Evolutionary conservation across 2,113 vertebrate genomes (phyloP), one percentile per base, ranked within the genome.

Genomic region (Daphoenositta chrysoptera): DNA sequence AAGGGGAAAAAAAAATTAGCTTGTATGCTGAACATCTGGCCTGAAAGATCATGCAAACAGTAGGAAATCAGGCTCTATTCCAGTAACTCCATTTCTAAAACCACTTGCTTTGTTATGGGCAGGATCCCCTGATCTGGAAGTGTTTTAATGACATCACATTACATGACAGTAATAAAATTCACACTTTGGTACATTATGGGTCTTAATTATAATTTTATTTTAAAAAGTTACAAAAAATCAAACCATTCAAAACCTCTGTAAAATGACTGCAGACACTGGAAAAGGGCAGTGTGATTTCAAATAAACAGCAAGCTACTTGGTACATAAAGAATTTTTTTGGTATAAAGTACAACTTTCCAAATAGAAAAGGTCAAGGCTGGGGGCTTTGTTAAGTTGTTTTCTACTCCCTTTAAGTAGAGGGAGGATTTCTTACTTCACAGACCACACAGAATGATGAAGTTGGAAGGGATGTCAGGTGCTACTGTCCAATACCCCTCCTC

Each of bases 201-300:
- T 91, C 51, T 80, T 82, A 78, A 66, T 73, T 83, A 61, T 13
- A 64, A 45, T 88, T 97, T 95, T 93, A 92, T 94, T 95, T 91
- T 19, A 88, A 93, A 95, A 97, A 45, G 13, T 92, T 90, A 95
- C 28, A 90, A 94, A 96, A 93, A 13, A 75, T 37, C 58, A 83
- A 37, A 73, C 42, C 65, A 2, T 23, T 77, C 15, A 69, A 83
- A 89, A 73, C 83, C n/a, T 72, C 37, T 77, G n/a, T 57, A 77
- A 72, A 95, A 77, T 65, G 11, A 85, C 63, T 50, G 45, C 50
- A 90, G 51, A 42, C 7, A 19, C 0, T 23, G 45, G 40, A 60
- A 65, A 61, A 45, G 7, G 31, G 23, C 69, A 79, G 47, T 37
- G 66, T 45, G 50, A 70, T 7, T 86, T 72, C 51, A 89, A 78